Evolutionary conservation across 2,888 invertebrate genomes (phyloP).

Genomic region (Mythimna impura): DNA sequence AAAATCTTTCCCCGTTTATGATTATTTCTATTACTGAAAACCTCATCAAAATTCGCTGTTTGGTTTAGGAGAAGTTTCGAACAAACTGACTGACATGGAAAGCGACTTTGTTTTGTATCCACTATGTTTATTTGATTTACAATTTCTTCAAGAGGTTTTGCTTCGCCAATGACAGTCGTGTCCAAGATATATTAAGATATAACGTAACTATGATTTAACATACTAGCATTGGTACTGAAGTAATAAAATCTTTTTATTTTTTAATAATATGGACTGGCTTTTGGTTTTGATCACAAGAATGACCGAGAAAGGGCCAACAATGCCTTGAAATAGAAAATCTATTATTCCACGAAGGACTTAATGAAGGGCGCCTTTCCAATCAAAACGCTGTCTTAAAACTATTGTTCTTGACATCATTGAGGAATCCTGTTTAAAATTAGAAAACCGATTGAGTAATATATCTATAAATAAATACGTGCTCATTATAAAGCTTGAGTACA

Average conservation of each 20-base stretch:
- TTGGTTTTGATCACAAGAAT: constrained; percentile 22
- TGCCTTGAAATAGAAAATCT: constrained; percentile 30
- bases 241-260: background rate
- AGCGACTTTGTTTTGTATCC: too few species aligned
- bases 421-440: constrained; percentile 1
- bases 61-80: too few species aligned
- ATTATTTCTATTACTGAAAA: too few species aligned
- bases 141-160: too few species aligned
- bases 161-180: too few species aligned
- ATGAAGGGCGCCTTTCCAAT: constrained; percentile 26
- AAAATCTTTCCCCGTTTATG: too few species aligned
- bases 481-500: background rate
- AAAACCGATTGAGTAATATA: background rate
- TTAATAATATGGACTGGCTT: background rate
- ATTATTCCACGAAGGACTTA: constrained; percentile 35
- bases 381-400: constrained; percentile 14
- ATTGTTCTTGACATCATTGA: constrained; percentile 36
- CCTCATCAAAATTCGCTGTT: too few species aligned
- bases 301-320: background rate
- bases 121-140: too few species aligned
- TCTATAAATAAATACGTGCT: constrained; percentile 15
- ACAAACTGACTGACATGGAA: too few species aligned
- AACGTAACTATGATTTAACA: background rate
- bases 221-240: background rate
- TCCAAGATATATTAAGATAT: too few species aligned